phyloP scores from a whole-genome alignment of 1,140 invertebrate genomes.

The Drosophila malerkotliana region DNA sequence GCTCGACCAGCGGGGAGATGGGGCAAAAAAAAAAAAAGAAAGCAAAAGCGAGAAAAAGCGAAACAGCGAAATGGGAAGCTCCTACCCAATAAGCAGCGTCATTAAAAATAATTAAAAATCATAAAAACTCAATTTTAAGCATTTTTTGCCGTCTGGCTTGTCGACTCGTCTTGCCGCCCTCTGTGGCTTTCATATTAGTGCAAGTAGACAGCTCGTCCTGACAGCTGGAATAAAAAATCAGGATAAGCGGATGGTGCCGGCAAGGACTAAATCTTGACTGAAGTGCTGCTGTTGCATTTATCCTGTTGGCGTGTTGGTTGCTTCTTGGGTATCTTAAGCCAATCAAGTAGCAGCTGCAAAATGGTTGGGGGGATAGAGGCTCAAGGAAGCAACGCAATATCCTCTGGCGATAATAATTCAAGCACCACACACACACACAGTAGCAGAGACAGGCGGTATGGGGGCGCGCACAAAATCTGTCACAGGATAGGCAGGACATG shows the following conservation, averaged over 20 bases:
- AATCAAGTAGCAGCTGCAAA: constrained; percentile 38
- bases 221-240: constrained; percentile 59
- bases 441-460: not conserved
- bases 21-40: not conserved
- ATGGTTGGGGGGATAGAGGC: not conserved
- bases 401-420: constrained; percentile 75
- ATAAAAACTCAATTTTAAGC: constrained; percentile 83
- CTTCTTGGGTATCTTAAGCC: constrained; percentile 50
- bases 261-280: constrained; percentile 30
- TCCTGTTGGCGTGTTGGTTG: constrained; percentile 4
- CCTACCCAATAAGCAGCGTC: constrained; percentile 73
- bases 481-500: constrained; percentile 54
- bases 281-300: constrained; percentile 65
- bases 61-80: constrained; percentile 14
- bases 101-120: constrained; percentile 84
- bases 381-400: constrained; percentile 69
- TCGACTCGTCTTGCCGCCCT: not conserved
- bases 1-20: constrained; percentile 51
- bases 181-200: constrained; percentile 44
- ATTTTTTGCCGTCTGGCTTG: constrained; percentile 48
- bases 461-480: constrained; percentile 56
- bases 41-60: constrained; percentile 2
- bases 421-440: constrained; percentile 9
- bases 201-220: constrained; percentile 56
- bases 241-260: constrained; percentile 7